Conservation (phyloP, 2,113 vertebrate genomes). For the Lepus americanus region DNA sequence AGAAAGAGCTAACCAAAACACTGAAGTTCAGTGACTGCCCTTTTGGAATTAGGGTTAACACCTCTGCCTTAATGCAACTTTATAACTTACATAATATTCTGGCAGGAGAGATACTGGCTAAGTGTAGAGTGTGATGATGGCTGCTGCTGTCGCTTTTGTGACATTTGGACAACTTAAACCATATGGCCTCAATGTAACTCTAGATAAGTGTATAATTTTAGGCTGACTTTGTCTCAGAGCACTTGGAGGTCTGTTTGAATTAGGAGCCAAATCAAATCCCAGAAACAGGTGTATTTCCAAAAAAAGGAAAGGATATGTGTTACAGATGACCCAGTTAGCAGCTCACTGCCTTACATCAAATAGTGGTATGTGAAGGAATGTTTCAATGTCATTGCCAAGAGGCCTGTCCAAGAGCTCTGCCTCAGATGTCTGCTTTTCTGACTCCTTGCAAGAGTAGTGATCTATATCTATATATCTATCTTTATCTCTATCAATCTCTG, state of each 20-base stretch:
- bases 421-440: slow-evolving; percentile 51
- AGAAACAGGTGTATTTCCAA: slow-evolving; percentile 83
- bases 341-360: slow-evolving; percentile 71
- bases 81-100: slow-evolving; percentile 75
- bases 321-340: slow-evolving; percentile 80
- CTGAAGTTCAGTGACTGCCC: slow-evolving; percentile 52
- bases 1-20: slow-evolving; percentile 5
- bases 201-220: slow-evolving; percentile 83
- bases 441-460: background rate
- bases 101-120: slow-evolving; percentile 74
- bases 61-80: slow-evolving; percentile 73
- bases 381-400: slow-evolving; percentile 57
- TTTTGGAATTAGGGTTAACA: slow-evolving; percentile 71
- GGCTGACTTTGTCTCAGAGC: slow-evolving; percentile 82
- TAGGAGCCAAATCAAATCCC: slow-evolving; percentile 80
- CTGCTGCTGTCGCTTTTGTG: slow-evolving; percentile 78
- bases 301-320: slow-evolving; percentile 77
- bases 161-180: slow-evolving; percentile 83
- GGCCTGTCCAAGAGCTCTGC: slow-evolving; percentile 39
- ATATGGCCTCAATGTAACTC: slow-evolving; percentile 81
- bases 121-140: slow-evolving; percentile 74
- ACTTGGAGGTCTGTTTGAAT: slow-evolving; percentile 82
- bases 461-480: background rate
- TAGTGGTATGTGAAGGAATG: slow-evolving; percentile 57
- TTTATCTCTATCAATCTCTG: too few species aligned